Base-by-base conservation (phyloP, 2,113 vertebrate genomes). In the Laterallus jamaicensis region DNA sequence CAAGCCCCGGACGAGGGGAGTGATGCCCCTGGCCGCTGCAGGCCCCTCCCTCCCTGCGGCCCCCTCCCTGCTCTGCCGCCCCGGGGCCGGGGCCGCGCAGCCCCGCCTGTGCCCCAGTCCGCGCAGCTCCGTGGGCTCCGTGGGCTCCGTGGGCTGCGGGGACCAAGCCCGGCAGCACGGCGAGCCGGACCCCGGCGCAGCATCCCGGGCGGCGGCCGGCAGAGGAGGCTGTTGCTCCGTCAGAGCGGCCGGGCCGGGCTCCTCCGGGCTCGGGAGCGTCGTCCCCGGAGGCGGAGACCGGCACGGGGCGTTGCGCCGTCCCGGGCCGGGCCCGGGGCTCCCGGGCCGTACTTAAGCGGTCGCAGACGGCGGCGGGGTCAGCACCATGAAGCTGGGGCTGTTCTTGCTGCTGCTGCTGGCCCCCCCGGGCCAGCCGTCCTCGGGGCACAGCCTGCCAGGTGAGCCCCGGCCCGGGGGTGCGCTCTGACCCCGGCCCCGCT, bases 211-310 rank as follows among this genome's bases (percentile, higher is more conserved):
- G 11, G 22, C 11, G n/a, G 75, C 92, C 95, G 84, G 66, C 95
- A 96, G 95, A 88, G 90, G 95, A 96, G 87, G 90, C 95, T 96
- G 42, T 94, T 92, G 92, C 75, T 85, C 95, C 87, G 86, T 12
- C 31, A 19, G 42, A 76, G 31, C 17, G 10, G 21, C 8, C 4
- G 28, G 29, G 9, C 14, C 13, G 47, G 28, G 67, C 31, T 35
- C 39, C 15, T 8, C 42, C n/a, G 50, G 40, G 31, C 44, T 26
- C 17, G 22, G 68, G 9, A 54, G 49, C 47, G 25, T 20, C 50
- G 6, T 19, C 32, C 35, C 26, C 49, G 25, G 50, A 28, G 63
- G 49, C 60, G 60, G 63, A 24, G 74, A 29, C 42, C 26, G 26
- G 24, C 5, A 29, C 39, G 40, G 54, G 40, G 73, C 29, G 11